These are phyloP conservation scores for Oeneis ivallda DNA, from an alignment of 2,888 invertebrate genomes.

Conservation along the genomic window DNA sequence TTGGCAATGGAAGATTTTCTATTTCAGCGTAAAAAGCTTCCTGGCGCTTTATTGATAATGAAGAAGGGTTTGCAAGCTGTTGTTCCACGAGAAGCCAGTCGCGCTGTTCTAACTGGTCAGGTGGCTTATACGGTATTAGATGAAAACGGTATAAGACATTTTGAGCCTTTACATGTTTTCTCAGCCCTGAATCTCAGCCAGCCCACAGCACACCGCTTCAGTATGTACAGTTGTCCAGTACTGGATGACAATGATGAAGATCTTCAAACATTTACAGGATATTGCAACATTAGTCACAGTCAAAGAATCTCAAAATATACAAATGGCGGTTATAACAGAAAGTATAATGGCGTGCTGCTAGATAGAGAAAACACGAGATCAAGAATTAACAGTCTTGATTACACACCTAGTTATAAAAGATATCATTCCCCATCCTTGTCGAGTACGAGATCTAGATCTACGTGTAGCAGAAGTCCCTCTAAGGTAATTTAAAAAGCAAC, in stretches of 20 bases:
- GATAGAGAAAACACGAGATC: conserved; percentile 71
- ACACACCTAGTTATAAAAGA: conserved; percentile 81
- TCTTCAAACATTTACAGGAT: conserved; percentile 69
- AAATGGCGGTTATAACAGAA: conserved; percentile 68
- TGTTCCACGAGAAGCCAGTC: conserved; percentile 88
- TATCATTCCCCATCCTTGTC: conserved; percentile 73
- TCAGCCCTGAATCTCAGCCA: conserved; percentile 85
- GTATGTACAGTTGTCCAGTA: conserved; percentile 84
- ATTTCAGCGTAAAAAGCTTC: conserved; percentile 80
- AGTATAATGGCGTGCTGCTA: conserved; percentile 65
- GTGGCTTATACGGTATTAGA: conserved; percentile 89
- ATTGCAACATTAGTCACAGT: conserved; percentile 73
- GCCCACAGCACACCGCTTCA: conserved; percentile 84
- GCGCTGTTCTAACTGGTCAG: conserved; percentile 87
- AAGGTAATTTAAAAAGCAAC: conserved; percentile 60
- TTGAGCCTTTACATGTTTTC: conserved; percentile 88
- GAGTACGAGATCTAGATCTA: conserved; percentile 73
- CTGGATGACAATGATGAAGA: conserved; percentile 79
- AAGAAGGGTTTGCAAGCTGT: conserved; percentile 89
- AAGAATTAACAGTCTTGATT: conserved; percentile 74
- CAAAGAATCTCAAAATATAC: conserved; percentile 69
- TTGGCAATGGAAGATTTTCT: conserved; percentile 90
- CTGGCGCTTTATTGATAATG: conserved; percentile 85
- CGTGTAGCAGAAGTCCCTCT: conserved; percentile 73
- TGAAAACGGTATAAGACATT: conserved; percentile 88